phyloP scores from a whole-genome alignment of 2,113 vertebrate species.

The Melanostigma gelatinosum region DNA sequence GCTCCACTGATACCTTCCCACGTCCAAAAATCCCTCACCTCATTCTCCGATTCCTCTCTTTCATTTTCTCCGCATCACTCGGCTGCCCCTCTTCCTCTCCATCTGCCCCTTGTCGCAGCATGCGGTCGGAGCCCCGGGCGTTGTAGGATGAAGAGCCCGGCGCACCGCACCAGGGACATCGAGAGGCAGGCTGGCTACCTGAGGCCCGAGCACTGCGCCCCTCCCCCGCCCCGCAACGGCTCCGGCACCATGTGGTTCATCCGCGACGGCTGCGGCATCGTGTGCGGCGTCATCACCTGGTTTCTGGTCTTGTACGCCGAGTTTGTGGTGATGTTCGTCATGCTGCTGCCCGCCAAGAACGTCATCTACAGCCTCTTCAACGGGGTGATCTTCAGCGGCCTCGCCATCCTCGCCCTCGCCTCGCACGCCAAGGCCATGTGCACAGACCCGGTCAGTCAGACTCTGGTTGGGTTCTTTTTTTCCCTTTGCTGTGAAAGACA shows the following conservation, averaged over 20 bases:
- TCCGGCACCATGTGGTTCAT: conserved; percentile 96
- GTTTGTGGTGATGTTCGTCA: conserved; percentile 97
- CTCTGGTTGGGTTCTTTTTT: neutral
- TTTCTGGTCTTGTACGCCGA: conserved; percentile 95
- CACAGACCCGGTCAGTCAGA: conserved; percentile 94
- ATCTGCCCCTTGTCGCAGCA: conserved; percentile 73
- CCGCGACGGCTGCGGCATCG: conserved; percentile 95
- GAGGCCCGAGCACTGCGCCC: conserved; percentile 92
- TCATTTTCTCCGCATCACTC: conserved; percentile 21
- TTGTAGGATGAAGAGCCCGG: conserved; percentile 90
- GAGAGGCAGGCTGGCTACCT: conserved; percentile 96
- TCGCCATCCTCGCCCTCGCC: conserved; percentile 94
- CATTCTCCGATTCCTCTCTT: conserved; percentile 14
- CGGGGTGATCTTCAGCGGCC: conserved; percentile 90
- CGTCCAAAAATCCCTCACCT: neutral
- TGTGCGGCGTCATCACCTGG: conserved; percentile 96
- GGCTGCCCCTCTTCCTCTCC: conserved; percentile 27
- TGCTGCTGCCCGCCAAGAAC: conserved; percentile 92
- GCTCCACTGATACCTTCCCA: neutral
- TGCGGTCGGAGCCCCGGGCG: conserved; percentile 84
- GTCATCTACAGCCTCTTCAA: conserved; percentile 92
- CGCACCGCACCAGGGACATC: conserved; percentile 93
- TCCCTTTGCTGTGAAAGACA: neutral
- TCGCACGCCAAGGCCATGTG: conserved; percentile 97
- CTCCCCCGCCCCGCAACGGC: conserved; percentile 84